Evolutionary conservation across 2,888 invertebrate genomes (phyloP).

Genomic region (Hemicrepidius hirtus): DNA sequence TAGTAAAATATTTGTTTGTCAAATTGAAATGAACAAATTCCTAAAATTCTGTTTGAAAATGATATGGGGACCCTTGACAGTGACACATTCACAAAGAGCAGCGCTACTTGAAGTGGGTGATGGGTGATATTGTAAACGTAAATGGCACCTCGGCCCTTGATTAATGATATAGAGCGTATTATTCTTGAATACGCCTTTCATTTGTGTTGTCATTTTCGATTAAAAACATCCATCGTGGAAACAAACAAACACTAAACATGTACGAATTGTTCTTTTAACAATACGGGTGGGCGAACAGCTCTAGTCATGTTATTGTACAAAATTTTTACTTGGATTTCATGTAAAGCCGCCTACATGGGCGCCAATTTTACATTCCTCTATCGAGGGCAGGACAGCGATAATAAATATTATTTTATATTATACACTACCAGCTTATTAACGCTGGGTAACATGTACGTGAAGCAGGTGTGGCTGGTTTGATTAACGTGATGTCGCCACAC

Average conservation of each 20-base stretch:
- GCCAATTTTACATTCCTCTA: conserved; percentile 38
- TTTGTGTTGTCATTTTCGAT: conserved; percentile 54
- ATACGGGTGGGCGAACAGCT: conserved; percentile 42
- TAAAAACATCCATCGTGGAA: conserved; percentile 53
- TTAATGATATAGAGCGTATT: conserved; percentile 60
- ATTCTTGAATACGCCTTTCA: conserved; percentile 55
- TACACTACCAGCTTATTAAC: conserved; percentile 33
- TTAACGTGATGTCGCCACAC: conserved; percentile 61
- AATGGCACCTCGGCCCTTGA: conserved; percentile 60
- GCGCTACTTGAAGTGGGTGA: conserved; percentile 60
- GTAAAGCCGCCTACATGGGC: conserved; percentile 39
- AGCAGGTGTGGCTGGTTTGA: conserved; percentile 63
- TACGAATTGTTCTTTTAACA: conserved; percentile 54
- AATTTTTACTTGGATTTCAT: conserved; percentile 42
- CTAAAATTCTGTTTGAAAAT: conserved; percentile 36
- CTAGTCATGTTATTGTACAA: conserved; percentile 34
- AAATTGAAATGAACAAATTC: conserved; percentile 29
- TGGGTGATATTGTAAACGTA: conserved; percentile 59
- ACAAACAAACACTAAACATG: conserved; percentile 54
- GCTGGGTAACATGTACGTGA: conserved; percentile 35
- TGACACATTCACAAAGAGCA: conserved; percentile 57
- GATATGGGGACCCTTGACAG: conserved; percentile 55
- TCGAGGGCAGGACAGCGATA: conserved; percentile 33
- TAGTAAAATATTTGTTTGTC: background rate
- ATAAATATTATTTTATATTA: conserved; percentile 46